A percentile compares a stretch with the other conserved stretches of the same genome.
These are phyloP conservation scores for Polia nebulosa DNA, from an alignment of 2,888 invertebrate species.

Conservation along the genomic window DNA sequence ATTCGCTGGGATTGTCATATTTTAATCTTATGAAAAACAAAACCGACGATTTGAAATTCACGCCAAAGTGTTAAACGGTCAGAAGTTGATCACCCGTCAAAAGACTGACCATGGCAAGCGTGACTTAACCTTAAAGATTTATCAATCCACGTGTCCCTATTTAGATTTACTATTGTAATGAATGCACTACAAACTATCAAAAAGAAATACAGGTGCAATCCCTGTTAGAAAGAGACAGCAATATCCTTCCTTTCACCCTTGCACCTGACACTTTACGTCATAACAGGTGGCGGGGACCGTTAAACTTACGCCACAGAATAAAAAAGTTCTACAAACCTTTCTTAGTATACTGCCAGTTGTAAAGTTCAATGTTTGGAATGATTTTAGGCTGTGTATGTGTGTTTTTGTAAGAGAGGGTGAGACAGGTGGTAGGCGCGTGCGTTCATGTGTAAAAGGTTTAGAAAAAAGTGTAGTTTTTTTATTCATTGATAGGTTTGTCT, in stretches of 20 bases:
- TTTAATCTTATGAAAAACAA: no score
- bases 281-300: constrained; percentile 79
- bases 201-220: constrained; percentile 53
- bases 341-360: constrained; percentile 13
- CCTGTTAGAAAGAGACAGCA: constrained; percentile 57
- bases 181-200: neutral
- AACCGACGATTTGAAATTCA: no score
- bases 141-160: neutral
- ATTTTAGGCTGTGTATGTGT: constrained; percentile 33
- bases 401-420: constrained; percentile 25
- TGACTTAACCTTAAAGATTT: neutral
- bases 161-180: no score
- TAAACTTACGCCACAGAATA: constrained; percentile 69
- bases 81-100: no score
- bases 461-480: constrained; percentile 44
- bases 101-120: neutral
- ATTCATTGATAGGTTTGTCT: constrained; percentile 21
- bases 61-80: no score
- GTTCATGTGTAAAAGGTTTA: constrained; percentile 70
- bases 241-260: constrained; percentile 41
- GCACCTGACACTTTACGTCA: constrained; percentile 79
- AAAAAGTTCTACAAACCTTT: neutral
- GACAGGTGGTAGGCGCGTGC: constrained; percentile 79
- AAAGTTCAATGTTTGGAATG: neutral
- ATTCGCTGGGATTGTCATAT: no score